Base-by-base conservation (phyloP, 2,888 invertebrate species). In the Tachina fera region DNA sequence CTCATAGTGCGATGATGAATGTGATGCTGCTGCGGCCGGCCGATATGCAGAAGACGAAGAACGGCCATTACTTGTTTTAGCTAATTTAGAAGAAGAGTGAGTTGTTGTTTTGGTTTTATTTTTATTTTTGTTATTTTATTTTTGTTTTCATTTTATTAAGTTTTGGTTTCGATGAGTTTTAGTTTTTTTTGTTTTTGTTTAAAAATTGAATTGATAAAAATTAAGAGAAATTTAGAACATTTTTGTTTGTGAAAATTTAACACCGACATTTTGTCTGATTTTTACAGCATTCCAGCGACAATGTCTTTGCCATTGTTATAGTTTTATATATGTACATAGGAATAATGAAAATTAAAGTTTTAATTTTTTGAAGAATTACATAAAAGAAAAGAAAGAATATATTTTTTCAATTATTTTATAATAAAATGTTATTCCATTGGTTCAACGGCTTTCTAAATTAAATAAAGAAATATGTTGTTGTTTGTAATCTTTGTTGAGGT, bases 1-100 rank as follows among this genome's bases (percentile, higher is more conserved):
- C 89, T 92, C 92, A 88, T 92, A 92, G 89, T 92, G 92, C 87
- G 92, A 92, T 88, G 92, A 91, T 86, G 92, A 91, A 90, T 92
- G 92, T 89, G 92, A 91, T 88, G 91, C 91, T 88, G 92, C 91
- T 87, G 92, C 90, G 75, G 92, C 89, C 84, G 92, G 92, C 90
- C 92, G 90, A 90, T 92, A 92, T 88, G 92, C 90, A 87, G 92
- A 92, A 88, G 92, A 92, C 88, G 92, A 92, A 58, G 92, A 92
- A 83, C 92, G 92, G 92, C 92, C 92, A 88, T 92, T 92, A 91
- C 91, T 92, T 90, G 92, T 90, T 91, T 92, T 92, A 89, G 92
- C 92, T 92, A 92, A 88, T 92, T 91, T 90, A 89, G 85, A 60
- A 87, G 85, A 89, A 91, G 89, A 90, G 89, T 90, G 90, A 77